Evolutionary conservation across 2,797 vertebrate genomes (phyloP).

Genomic region (Nyctibius grandis): DNA sequence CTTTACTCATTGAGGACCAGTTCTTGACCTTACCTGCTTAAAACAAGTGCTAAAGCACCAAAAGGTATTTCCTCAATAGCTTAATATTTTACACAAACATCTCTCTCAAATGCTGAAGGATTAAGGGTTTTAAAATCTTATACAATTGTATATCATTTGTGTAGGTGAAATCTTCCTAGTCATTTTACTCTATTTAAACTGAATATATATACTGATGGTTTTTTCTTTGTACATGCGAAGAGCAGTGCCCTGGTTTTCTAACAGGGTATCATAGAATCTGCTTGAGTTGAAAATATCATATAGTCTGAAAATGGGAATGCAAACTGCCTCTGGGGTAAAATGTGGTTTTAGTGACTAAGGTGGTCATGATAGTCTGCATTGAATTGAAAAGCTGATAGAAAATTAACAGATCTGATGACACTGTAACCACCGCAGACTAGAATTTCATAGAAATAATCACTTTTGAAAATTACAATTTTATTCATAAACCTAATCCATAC

Average conservation of each 20-base stretch:
- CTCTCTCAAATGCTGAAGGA: background rate
- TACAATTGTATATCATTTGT: background rate
- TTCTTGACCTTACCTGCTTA: background rate
- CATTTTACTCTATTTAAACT: background rate
- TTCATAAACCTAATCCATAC: background rate
- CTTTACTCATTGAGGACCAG: background rate
- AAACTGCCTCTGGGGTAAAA: background rate
- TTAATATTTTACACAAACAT: background rate
- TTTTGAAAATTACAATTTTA: background rate
- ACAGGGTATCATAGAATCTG: background rate
- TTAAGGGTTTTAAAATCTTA: background rate
- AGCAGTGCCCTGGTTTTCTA: background rate
- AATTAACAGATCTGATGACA: background rate
- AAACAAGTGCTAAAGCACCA: background rate
- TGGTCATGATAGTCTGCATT: background rate
- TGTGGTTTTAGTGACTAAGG: background rate
- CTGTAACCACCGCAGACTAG: background rate
- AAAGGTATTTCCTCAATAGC: background rate
- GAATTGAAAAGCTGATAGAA: background rate
- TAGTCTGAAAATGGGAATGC: background rate
- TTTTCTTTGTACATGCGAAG: background rate
- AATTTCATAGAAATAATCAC: background rate
- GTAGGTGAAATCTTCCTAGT: background rate
- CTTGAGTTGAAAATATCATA: background rate
- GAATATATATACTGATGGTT: background rate